A percentile compares a stretch with the other conserved stretches of the same genome.
phyloP scores from a whole-genome alignment of 2,797 vertebrate genomes.

The Myoxocephalus aenaeus region DNA sequence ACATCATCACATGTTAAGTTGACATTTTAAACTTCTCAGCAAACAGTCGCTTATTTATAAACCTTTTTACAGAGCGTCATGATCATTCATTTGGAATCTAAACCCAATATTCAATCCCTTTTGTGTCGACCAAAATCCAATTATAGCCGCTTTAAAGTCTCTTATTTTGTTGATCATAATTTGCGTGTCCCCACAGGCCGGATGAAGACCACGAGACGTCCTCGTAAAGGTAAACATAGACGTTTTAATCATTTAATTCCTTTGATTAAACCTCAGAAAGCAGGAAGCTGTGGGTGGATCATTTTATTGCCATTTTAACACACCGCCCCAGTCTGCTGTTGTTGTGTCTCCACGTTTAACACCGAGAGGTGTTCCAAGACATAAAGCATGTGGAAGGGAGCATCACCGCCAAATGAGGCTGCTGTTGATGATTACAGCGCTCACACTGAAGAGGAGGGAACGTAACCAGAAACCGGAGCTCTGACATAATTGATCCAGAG shows the following conservation, averaged over 20 bases:
- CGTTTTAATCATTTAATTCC: neutral
- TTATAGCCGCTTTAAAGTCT: neutral
- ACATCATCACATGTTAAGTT: no score
- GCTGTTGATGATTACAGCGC: constrained; percentile 64
- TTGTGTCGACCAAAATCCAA: no score
- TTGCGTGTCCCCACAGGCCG: neutral
- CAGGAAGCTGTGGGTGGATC: neutral
- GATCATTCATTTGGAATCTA: no score
- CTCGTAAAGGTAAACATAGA: neutral
- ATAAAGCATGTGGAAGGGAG: constrained; percentile 31
- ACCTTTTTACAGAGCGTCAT: no score
- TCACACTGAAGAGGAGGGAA: constrained; percentile 45
- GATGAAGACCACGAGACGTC: neutral
- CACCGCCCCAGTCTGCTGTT: constrained; percentile 5
- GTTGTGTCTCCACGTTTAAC: constrained; percentile 22
- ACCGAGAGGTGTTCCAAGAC: constrained; percentile 25
- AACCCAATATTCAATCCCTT: no score
- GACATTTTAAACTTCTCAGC: no score
- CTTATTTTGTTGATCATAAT: neutral
- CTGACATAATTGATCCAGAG: constrained; percentile 37
- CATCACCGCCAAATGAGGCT: constrained; percentile 71
- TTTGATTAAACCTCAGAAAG: neutral
- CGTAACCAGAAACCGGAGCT: constrained; percentile 47
- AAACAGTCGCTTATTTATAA: no score
- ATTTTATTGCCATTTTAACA: constrained; percentile 12